A percentile compares a stretch with the other conserved stretches of the same genome.
These are phyloP conservation scores for Ochotona princeps DNA, from an alignment of 2,113 vertebrate genomes.

Conservation along the genomic window DNA sequence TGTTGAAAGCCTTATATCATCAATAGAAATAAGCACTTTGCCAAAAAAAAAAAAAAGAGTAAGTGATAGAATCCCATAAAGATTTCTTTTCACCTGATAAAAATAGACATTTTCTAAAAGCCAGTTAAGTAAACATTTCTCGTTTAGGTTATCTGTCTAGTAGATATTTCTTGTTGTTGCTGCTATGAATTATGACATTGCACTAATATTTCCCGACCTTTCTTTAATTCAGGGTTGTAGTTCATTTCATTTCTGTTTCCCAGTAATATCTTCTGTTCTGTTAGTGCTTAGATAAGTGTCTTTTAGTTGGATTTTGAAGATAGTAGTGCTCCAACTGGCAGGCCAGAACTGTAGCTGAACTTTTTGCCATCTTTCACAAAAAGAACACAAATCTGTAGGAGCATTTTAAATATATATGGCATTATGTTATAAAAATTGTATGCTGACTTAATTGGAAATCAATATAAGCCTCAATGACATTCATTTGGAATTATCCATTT, in stretches of 20 bases:
- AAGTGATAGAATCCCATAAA: neutral
- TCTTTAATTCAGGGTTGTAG: neutral
- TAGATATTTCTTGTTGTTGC: neutral
- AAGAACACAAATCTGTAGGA: neutral
- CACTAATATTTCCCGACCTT: neutral
- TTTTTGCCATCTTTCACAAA: neutral
- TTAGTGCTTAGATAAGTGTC: neutral
- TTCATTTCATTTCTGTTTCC: neutral
- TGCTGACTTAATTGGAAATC: neutral
- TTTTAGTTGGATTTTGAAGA: neutral
- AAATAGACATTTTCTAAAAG: neutral
- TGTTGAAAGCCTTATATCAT: neutral
- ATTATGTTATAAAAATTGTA: neutral
- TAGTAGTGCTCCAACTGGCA: neutral
- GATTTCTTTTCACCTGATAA: neutral
- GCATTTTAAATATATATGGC: neutral
- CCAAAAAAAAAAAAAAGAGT: neutral
- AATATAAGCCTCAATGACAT: neutral
- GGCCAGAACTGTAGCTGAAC: neutral
- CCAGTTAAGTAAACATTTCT: neutral
- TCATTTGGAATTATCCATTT: neutral
- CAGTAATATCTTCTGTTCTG: neutral
- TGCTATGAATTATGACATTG: neutral
- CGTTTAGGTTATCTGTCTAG: neutral
- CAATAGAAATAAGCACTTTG: neutral